Base-by-base conservation (phyloP, 2,888 invertebrate species). In the Mythimna loreyi region DNA sequence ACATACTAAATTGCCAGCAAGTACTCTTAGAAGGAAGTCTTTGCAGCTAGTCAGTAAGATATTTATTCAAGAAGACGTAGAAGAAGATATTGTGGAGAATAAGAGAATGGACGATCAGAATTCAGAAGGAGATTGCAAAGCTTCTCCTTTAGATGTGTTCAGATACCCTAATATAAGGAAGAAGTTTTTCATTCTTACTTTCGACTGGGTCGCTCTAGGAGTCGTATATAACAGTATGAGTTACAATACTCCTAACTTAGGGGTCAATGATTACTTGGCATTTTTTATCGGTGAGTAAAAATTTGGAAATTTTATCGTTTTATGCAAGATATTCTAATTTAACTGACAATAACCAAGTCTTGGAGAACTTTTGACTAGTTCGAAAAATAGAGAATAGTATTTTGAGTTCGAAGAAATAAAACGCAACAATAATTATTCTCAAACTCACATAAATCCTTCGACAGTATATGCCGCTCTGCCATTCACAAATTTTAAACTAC, bases 151-250 rank as follows among this genome's bases (percentile, higher is more conserved):
- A 85, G 97, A 97, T 86, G 92, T 97, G 53, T 96, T 97, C 70
- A 93, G 96, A 82, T 97, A 97, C 87, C 97, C 97, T 0, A 97
- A 97, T 88, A 96, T 97, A 76, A 93, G 97, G 56, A 97, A 96
- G 84, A 97, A 97, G 85, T 97, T 97, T 79, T 94, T 97, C 33
- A 95, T 97, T 61, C 91, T 97, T 30, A 97, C 97, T 0, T 97
- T 97, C 80, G 96, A 97, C 83, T 97, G 97, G 97, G 96, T 97
- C 8, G 96, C 97, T 47, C 93, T 97, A 66, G 97, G 97, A n/a
- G 96, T 97, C 1, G 97, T 97, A 3, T 97, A 97, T 88, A 97
- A 97, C 84, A 97, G 97, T 66, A 92, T 97, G 59, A 97, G 97
- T 81, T 97, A 97, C 84, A 97, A 97, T 87, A 96, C 97, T 21